These are phyloP conservation scores for Ornithoptera alexandrae DNA, from an alignment of 2,888 invertebrate genomes.

Conservation along the genomic window DNA sequence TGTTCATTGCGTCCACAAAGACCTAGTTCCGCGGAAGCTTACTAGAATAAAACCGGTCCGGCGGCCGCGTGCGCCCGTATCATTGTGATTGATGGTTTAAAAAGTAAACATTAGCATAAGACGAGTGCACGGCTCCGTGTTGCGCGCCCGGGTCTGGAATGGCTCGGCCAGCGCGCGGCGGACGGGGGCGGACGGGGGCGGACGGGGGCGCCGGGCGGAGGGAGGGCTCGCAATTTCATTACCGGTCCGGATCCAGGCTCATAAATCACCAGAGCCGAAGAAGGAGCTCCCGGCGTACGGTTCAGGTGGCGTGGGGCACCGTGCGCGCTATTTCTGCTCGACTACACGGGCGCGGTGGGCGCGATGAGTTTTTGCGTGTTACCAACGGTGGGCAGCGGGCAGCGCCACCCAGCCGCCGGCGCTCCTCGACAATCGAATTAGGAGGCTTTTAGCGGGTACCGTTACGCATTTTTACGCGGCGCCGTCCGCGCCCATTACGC, in stretches of 20 bases:
- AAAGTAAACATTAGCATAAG: conserved; percentile 62
- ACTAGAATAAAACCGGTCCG: conserved; percentile 45
- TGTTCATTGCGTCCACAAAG: conserved; percentile 64
- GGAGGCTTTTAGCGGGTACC: conserved; percentile 76
- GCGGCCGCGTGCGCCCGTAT: conserved; percentile 39
- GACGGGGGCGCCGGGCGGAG: conserved; percentile 41
- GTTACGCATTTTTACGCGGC: conserved; percentile 77
- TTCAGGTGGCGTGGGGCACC: conserved; percentile 78
- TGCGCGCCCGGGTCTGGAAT: conserved; percentile 79
- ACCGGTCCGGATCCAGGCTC: conserved; percentile 79
- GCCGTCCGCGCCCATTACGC: conserved; percentile 77
- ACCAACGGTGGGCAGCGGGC: conserved; percentile 36
- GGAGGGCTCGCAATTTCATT: conserved; percentile 79
- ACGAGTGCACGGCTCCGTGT: conserved; percentile 65
- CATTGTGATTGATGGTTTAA: conserved; percentile 54
- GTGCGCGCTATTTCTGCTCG: conserved; percentile 66
- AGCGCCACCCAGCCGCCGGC: conserved; percentile 31
- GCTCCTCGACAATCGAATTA: conserved; percentile 75
- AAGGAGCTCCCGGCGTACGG: conserved; percentile 75
- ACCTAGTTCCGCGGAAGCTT: conserved; percentile 45
- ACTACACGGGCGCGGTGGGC: conserved; percentile 38
- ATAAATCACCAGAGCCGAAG: conserved; percentile 81
- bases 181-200: conserved; percentile 54
- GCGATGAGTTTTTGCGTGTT: conserved; percentile 74
- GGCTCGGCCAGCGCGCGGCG: conserved; percentile 54